phyloP scores from a whole-genome alignment of 2,888 invertebrate species.

The Busseola fusca region DNA sequence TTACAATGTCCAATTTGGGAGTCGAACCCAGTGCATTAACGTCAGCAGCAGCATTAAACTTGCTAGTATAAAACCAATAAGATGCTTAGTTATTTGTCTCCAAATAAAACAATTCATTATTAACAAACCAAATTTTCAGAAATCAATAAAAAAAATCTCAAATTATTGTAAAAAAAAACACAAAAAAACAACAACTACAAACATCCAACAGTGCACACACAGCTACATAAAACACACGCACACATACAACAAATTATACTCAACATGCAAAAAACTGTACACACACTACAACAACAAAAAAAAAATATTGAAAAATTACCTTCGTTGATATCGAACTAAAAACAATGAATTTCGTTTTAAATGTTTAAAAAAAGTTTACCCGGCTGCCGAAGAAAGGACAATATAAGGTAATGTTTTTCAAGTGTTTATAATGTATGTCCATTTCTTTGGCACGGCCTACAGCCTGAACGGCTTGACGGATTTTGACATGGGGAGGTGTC shows the following conservation, averaged over 20 bases:
- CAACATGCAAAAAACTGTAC: slow-evolving; percentile 50
- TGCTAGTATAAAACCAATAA: neutral
- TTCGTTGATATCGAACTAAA: slow-evolving; percentile 39
- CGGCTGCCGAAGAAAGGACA: too few relatives aligned
- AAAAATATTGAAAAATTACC: slow-evolving; percentile 47
- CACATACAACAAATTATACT: slow-evolving; percentile 54
- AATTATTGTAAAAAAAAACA: slow-evolving; percentile 28
- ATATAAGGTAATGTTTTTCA: too few relatives aligned
- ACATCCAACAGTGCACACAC: slow-evolving; percentile 52
- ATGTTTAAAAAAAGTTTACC: neutral
- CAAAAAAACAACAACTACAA: slow-evolving; percentile 31
- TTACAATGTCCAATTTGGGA: neutral
- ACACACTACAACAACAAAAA: slow-evolving; percentile 41
- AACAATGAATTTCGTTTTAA: slow-evolving; percentile 30
- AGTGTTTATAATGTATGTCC: too few relatives aligned
- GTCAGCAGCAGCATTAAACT: neutral
- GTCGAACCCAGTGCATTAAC: neutral
- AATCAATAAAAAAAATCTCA: slow-evolving; percentile 1
- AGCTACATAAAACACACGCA: slow-evolving; percentile 56
- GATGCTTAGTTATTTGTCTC: neutral
- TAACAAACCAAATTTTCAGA: neutral
- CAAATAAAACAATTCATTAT: neutral
- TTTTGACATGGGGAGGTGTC: too few relatives aligned
- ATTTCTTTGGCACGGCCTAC: too few relatives aligned
- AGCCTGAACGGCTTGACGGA: too few relatives aligned